Evolutionary conservation across 2,113 vertebrate genomes (phyloP).

Genomic region (Donacobius atricapilla): DNA sequence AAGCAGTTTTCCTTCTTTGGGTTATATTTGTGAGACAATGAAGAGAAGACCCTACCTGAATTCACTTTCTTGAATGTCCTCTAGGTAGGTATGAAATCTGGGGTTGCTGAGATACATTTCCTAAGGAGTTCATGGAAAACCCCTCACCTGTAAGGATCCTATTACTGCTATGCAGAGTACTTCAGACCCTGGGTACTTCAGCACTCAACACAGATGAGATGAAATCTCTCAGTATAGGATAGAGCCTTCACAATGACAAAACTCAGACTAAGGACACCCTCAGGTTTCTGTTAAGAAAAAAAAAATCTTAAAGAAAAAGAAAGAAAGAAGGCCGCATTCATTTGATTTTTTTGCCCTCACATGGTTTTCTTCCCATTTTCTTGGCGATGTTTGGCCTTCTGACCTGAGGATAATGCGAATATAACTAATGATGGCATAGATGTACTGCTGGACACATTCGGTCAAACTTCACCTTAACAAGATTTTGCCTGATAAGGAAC

Average conservation of each 20-base stretch:
- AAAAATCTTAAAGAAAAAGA: not conserved
- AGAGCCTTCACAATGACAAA: not conserved
- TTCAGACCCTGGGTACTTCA: not conserved
- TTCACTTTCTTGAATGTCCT: not conserved
- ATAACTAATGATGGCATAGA: not conserved
- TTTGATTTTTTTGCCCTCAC: not conserved
- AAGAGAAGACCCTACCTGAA: not conserved
- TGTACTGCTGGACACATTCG: not conserved
- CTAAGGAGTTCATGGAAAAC: not conserved
- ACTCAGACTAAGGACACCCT: not conserved
- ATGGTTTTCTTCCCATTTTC: not conserved
- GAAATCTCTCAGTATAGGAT: not conserved
- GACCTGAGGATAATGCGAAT: not conserved
- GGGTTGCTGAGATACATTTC: not conserved
- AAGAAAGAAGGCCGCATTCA: not conserved
- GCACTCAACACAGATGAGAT: not conserved
- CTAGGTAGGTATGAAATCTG: not conserved
- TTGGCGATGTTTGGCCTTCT: not conserved
- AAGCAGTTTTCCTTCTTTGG: not conserved
- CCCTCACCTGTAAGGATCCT: not conserved
- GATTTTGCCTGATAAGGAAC: not conserved
- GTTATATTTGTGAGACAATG: not conserved
- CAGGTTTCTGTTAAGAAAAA: not conserved
- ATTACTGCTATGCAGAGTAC: not conserved
- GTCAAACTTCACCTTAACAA: not conserved